Conservation (phyloP, 1,140 invertebrate genomes). For the Macrotrachela quadricornifera region DNA sequence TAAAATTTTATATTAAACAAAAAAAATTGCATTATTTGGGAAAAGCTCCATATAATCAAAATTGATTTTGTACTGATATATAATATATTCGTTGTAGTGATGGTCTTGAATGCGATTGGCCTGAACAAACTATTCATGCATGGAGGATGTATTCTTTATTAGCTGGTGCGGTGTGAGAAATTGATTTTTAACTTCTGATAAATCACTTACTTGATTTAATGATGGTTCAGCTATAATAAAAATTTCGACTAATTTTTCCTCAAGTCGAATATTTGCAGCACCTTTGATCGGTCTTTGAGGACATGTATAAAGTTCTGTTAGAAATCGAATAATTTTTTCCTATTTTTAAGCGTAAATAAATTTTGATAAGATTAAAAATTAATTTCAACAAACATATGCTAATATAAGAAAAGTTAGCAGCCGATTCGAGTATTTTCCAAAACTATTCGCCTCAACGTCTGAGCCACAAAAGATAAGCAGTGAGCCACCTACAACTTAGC, state of each 20-base stretch:
- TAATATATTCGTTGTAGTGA: constrained; percentile 45
- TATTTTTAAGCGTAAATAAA: too few relatives aligned
- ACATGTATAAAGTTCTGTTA: too few relatives aligned
- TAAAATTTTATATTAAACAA: too few relatives aligned
- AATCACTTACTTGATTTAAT: constrained; percentile 3
- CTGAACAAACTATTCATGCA: constrained; percentile 38
- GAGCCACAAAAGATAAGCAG: too few relatives aligned
- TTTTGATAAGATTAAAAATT: too few relatives aligned
- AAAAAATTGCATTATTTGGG: constrained; percentile 45
- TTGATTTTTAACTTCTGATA: not conserved
- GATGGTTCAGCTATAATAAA: constrained; percentile 15
- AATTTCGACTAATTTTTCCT: constrained; percentile 10
- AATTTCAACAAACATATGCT: too few relatives aligned
- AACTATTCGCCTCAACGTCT: too few relatives aligned
- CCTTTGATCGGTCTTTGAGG: not conserved
- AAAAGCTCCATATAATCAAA: constrained; percentile 46
- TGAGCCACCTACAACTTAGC: too few relatives aligned
- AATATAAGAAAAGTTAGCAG: too few relatives aligned
- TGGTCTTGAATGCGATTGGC: constrained; percentile 35
- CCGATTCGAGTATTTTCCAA: too few relatives aligned
- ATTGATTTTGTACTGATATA: constrained; percentile 39
- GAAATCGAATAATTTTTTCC: too few relatives aligned
- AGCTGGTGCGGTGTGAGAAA: constrained; percentile 35
- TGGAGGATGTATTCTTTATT: constrained; percentile 47
- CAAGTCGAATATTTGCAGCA: not conserved